Evolutionary conservation across 1,140 invertebrate species (phyloP).

Genomic region (Dysdera silvatica): DNA sequence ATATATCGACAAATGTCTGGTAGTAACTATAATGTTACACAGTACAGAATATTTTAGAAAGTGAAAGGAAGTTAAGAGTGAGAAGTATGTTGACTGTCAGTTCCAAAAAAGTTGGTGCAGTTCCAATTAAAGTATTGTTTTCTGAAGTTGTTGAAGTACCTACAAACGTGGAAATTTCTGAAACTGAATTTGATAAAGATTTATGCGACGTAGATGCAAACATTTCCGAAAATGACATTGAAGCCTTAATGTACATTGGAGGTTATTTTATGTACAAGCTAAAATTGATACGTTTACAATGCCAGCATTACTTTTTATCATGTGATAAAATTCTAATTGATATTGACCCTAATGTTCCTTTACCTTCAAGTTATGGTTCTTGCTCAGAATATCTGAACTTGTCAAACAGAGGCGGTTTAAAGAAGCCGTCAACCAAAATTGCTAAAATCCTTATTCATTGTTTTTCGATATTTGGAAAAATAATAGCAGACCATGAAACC

Average conservation of each 20-base stretch:
- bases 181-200: neutral
- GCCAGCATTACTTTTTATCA: neutral
- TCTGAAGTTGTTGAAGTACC: neutral
- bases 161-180: neutral
- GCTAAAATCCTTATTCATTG: too few relatives aligned
- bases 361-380: neutral
- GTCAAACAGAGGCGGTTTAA: too few relatives aligned
- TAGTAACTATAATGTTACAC: neutral
- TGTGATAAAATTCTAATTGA: neutral
- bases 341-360: neutral
- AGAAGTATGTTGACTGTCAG: too few relatives aligned
- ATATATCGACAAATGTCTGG: slow-evolving; percentile 3
- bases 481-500: too few relatives aligned
- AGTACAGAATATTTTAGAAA: neutral
- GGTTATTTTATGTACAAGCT: neutral
- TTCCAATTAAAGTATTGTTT: neutral
- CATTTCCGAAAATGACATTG: neutral
- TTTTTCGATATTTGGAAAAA: too few relatives aligned
- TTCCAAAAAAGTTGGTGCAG: neutral
- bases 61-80: neutral
- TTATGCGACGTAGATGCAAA: neutral
- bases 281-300: neutral
- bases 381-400: too few relatives aligned
- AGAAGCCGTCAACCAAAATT: too few relatives aligned
- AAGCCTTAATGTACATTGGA: neutral